A percentile compares a stretch with the other conserved stretches of the same genome.
These are phyloP conservation scores for Brenthis hecate DNA, from an alignment of 2,888 invertebrate species.

Conservation along the genomic window DNA sequence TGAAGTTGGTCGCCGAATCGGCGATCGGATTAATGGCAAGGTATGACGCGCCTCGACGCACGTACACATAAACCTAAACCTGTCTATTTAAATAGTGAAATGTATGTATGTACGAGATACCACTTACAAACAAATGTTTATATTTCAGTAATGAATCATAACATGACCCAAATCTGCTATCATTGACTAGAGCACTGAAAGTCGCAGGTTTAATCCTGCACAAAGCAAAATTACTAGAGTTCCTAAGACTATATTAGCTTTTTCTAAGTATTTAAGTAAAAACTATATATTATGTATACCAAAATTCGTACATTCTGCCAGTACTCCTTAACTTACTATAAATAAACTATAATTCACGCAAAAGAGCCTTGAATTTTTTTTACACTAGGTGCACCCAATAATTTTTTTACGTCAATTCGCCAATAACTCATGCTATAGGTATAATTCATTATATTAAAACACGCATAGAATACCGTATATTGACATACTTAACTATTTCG, in stretches of 20 bases:
- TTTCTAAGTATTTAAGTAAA: no score
- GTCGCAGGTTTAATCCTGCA: no score
- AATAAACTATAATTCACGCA: no score
- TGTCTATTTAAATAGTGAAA: constrained; percentile 23
- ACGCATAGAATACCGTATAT: constrained; percentile 25
- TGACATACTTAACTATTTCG: constrained; percentile 31
- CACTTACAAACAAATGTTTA: neutral
- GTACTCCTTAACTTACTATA: no score
- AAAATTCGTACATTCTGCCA: no score
- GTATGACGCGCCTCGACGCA: constrained; percentile 47
- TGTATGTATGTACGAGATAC: constrained; percentile 19
- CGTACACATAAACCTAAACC: constrained; percentile 39
- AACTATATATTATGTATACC: no score
- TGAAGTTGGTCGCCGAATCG: constrained; percentile 59
- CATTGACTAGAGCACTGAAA: no score
- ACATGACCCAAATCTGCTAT: no score
- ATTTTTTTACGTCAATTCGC: neutral
- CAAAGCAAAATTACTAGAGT: no score
- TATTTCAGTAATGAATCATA: no score
- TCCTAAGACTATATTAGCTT: no score
- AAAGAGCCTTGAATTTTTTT: no score
- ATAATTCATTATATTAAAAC: constrained; percentile 18
- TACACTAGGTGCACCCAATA: neutral
- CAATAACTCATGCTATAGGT: constrained; percentile 15
- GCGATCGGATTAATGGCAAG: constrained; percentile 44